These are phyloP conservation scores for Melieria picta DNA, from an alignment of 2,888 invertebrate genomes.

Conservation along the genomic window DNA sequence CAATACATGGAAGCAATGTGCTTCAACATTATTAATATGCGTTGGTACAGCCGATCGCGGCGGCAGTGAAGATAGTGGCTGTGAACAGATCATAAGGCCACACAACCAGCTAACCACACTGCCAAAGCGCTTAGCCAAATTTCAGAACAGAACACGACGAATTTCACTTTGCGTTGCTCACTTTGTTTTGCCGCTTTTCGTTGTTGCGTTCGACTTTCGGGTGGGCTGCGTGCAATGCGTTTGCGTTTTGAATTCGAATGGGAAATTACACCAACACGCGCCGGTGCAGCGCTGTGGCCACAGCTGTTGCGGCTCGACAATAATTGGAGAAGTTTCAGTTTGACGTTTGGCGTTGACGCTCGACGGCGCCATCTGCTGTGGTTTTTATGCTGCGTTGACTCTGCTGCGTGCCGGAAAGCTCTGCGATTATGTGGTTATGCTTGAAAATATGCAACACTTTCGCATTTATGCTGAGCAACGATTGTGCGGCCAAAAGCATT, in stretches of 20 bases:
- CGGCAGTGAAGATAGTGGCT: constrained; percentile 97
- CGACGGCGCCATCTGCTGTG: constrained; percentile 23
- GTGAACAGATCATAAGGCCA: constrained; percentile 70
- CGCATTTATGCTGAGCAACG: background rate
- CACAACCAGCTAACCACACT: constrained; percentile 99
- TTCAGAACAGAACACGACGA: background rate
- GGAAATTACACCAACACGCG: too few relatives aligned
- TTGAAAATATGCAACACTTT: background rate
- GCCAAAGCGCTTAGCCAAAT: constrained; percentile 81
- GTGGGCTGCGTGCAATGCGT: background rate
- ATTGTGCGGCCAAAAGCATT: background rate
- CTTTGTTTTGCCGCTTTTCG: background rate
- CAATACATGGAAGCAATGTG: too few relatives aligned
- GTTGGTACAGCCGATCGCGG: constrained; percentile 73
- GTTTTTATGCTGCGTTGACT: constrained; percentile 7
- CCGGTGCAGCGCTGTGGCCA: too few relatives aligned
- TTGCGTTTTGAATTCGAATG: too few relatives aligned
- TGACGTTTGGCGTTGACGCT: constrained; percentile 16
- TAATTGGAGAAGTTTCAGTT: background rate
- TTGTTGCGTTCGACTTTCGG: background rate
- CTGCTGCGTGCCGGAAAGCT: background rate
- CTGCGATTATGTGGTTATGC: background rate
- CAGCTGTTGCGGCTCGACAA: too few relatives aligned
- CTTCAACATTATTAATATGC: background rate
- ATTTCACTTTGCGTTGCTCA: background rate